Percentiles rank a stretch among this genome's conserved stretches.
These are phyloP conservation scores for Chelonoidis abingdonii DNA, from an alignment of 2,113 vertebrate species.

Conservation along the genomic window DNA sequence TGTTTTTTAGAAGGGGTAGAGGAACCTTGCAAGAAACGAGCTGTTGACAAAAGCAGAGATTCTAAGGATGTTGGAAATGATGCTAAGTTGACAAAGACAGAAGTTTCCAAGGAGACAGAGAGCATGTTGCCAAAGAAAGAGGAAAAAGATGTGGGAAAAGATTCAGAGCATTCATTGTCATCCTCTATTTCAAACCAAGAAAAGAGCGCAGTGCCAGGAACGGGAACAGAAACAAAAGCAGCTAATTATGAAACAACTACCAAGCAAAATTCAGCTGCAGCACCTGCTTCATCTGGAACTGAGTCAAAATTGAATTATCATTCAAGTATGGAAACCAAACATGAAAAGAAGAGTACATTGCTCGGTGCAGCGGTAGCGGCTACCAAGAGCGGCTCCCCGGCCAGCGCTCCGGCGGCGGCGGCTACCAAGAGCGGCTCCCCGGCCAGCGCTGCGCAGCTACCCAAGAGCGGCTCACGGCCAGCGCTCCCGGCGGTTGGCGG, in stretches of 20 bases:
- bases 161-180: conserved; percentile 1
- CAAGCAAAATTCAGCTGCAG: conserved; percentile 49
- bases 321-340: conserved; percentile 57
- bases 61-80: conserved; percentile 69
- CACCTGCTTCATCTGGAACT: conserved; percentile 60
- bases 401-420: not conserved
- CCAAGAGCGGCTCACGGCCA: not conserved
- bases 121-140: conserved; percentile 50
- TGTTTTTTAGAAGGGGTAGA: conserved; percentile 84
- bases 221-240: conserved; percentile 47
- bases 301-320: conserved; percentile 72
- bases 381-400: not conserved
- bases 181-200: conserved; percentile 48
- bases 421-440: conserved; percentile 15
- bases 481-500: not conserved
- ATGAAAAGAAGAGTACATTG: conserved; percentile 68
- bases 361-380: not conserved
- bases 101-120: conserved; percentile 56
- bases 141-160: conserved; percentile 51
- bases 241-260: conserved; percentile 61
- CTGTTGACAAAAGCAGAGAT: conserved; percentile 70
- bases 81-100: conserved; percentile 55
- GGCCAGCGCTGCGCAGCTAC: too few species aligned
- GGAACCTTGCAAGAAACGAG: conserved; percentile 75
- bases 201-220: not conserved